Conservation (phyloP, 1,140 invertebrate genomes). For the Ganaspis sp. region DNA sequence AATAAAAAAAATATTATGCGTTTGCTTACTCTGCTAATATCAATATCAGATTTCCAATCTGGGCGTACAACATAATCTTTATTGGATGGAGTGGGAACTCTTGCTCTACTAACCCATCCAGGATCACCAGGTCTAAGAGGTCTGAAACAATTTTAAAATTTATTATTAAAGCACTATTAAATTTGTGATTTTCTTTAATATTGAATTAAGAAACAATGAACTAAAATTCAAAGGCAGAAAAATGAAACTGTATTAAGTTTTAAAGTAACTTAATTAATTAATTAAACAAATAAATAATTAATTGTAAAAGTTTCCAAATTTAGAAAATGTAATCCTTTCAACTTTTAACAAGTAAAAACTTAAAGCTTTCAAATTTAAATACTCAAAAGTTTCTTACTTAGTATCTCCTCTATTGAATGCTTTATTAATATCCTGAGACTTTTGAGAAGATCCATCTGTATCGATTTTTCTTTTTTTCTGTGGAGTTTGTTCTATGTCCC, state of each 20-base stretch:
- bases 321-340: too few relatives aligned
- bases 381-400: constrained; percentile 74
- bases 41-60: constrained; percentile 91
- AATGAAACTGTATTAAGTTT: too few relatives aligned
- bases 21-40: constrained; percentile 86
- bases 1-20: background rate
- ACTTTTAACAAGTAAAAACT: too few relatives aligned
- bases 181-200: background rate
- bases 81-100: constrained; percentile 95
- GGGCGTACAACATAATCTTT: constrained; percentile 98
- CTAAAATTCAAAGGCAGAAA: background rate
- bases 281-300: too few relatives aligned
- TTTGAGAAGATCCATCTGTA: constrained; percentile 68
- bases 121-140: constrained; percentile 92
- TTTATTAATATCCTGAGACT: constrained; percentile 79
- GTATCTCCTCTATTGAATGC: constrained; percentile 78
- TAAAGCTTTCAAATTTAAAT: background rate
- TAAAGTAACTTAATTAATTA: too few relatives aligned
- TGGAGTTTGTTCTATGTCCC: constrained; percentile 93
- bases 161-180: background rate
- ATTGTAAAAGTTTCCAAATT: too few relatives aligned
- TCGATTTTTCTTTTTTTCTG: constrained; percentile 79
- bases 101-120: constrained; percentile 95
- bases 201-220: background rate
- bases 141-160: constrained; percentile 60